Evolutionary conservation across 1,140 invertebrate species (phyloP), one percentile per base, ranked within the genome.

Genomic region (Ganaspis sp.): DNA sequence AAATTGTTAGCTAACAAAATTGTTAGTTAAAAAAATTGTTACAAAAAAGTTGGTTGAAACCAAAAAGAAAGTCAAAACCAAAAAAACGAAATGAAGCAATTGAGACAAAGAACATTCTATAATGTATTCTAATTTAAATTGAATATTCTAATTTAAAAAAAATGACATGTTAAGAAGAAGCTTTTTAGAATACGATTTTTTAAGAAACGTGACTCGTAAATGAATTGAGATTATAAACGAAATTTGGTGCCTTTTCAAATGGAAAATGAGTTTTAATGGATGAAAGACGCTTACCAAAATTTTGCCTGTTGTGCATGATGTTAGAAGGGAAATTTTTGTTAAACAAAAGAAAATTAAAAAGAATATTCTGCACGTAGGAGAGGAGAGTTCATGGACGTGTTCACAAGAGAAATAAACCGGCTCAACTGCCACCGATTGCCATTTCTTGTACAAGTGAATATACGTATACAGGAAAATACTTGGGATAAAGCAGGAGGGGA

Each of bases 381-480:
- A 45, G 42, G 11, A 15, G 54, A 64, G 54, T 64, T 64, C 54
- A 64, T 64, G 54, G 54, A 64, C 54, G 54, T 29, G 54, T 64
- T 64, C 54, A 29, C 4, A 11, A 12, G 26, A 15, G 54, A 64
- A 64, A 26, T 19, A 64, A 64, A 64, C 54, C 54, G 54, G 54
- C 54, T 64, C 54, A 64, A 64, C 54, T 64, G 54, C 19, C 17
- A 17, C 19, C 17, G 45, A 17, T 49, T 17, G 23, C 26, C 26
- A 64, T 19, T 64, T 64, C 54, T 64, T 64, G 21, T 64, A 12
- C 11, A 26, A 64, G 54, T 64, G 54, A 26, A 19, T 12, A 64
- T 64, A 29, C 19, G 11, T 21, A 26, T 26, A 58, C 21, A 64
- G 54, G 54, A 64, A 64, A 64, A 64, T 64, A 64, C 54, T 12